Conservation (phyloP, 1,140 invertebrate species). For the Yoshiicerus persimilis region DNA sequence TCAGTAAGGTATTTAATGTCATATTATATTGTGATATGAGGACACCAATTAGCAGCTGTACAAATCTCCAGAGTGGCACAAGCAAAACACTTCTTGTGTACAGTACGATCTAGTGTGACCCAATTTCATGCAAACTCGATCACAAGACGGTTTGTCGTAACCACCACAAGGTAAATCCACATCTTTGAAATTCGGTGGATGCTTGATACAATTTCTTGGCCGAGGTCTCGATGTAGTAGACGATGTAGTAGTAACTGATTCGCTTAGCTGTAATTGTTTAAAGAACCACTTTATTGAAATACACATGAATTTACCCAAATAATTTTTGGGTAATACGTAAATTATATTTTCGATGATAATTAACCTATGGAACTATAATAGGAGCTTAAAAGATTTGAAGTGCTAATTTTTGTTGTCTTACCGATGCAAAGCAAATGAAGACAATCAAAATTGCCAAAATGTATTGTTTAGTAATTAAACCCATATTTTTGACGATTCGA, state of each 20-base stretch:
- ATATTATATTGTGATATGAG: not conserved
- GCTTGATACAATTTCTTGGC: slow-evolving; percentile 45
- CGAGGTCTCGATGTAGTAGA: not conserved
- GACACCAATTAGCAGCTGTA: slow-evolving; percentile 39
- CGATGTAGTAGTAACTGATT: not conserved
- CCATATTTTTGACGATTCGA: not conserved
- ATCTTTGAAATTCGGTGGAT: slow-evolving; percentile 45
- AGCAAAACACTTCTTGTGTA: slow-evolving; percentile 43
- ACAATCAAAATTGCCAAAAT: not conserved
- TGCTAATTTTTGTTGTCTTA: too few relatives aligned
- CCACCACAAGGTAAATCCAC: slow-evolving; percentile 43
- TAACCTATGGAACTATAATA: too few relatives aligned
- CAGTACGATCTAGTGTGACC: slow-evolving; percentile 39
- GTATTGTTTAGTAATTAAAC: not conserved
- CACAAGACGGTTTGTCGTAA: slow-evolving; percentile 31
- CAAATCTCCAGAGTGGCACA: slow-evolving; percentile 45
- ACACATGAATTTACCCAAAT: not conserved
- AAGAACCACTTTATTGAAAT: not conserved
- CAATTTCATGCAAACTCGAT: slow-evolving; percentile 35
- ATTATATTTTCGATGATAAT: too few relatives aligned
- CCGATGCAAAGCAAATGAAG: not conserved
- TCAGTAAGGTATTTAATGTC: too few relatives aligned
- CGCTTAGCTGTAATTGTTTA: not conserved
- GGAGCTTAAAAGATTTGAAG: too few relatives aligned
- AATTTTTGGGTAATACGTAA: too few relatives aligned